Evolutionary conservation across 2,888 invertebrate genomes (phyloP).

Genomic region (Rotaria socialis): DNA sequence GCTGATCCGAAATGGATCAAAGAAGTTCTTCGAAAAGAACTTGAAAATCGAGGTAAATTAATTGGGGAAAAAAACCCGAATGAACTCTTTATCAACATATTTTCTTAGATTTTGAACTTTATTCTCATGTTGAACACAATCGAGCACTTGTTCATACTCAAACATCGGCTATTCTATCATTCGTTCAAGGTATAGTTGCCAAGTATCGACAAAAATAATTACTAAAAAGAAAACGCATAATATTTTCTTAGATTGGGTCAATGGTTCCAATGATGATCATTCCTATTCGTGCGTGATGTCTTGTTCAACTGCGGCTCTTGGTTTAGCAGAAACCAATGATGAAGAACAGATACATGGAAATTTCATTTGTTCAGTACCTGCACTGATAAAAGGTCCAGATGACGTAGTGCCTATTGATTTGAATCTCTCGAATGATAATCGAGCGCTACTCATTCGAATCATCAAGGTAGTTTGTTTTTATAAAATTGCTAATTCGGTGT

Average conservation of each 20-base stretch:
- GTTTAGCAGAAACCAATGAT: not conserved
- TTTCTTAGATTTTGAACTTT: not conserved
- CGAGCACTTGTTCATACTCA: not conserved
- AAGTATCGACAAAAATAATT: not conserved
- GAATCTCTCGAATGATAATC: not conserved
- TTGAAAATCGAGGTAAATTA: constrained; percentile 35
- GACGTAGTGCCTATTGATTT: not conserved
- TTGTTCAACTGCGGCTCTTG: not conserved
- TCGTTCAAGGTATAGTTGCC: not conserved
- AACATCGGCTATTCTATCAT: not conserved
- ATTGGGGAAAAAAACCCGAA: no score
- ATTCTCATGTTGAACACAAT: not conserved
- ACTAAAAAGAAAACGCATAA: not conserved
- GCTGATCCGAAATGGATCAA: constrained; percentile 41
- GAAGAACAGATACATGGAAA: not conserved
- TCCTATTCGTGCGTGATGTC: not conserved
- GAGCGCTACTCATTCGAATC: not conserved
- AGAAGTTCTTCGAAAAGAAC: constrained; percentile 29
- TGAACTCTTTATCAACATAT: not conserved
- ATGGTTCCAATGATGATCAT: not conserved
- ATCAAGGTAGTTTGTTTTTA: not conserved
- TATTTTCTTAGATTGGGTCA: not conserved
- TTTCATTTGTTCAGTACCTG: not conserved
- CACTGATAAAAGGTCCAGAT: not conserved
- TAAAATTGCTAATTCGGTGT: not conserved